Evolutionary conservation across 2,113 vertebrate species (phyloP), one percentile per base, ranked within the genome.

Genomic region (Daubentonia madagascariensis): DNA sequence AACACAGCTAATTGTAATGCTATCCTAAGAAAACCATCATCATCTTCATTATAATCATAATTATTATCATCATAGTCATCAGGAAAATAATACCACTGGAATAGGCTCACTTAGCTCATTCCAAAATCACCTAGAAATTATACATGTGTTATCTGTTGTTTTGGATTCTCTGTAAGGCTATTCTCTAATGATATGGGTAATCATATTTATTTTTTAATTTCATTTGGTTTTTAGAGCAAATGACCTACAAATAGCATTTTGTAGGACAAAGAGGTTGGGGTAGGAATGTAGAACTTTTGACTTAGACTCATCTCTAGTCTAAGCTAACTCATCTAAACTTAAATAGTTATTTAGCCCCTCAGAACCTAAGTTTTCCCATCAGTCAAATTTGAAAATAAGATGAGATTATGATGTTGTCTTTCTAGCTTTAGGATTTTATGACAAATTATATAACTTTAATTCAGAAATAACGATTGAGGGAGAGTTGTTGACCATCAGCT

Each of bases 161-260:
- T 90, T 89, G 84, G 72, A 85, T 93, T 96, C 30, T 67, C 65
- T n/a, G 25, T 40, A 78, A 94, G 37, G 40, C 63, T 88, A 30
- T 94, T 96, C 45, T 84, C 43, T 63, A 80, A 0, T 70, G 37
- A 96, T 59, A 35, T 43, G 73, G 16, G 40, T 72, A 84, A 72
- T 97, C 73, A 78, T 97, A 87, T 94, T 96, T 91, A 81, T 80
- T 97, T 97, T 61, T 84, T 96, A 89, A 95, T 93, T 95, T 93
- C 45, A 86, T 93, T 94, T 94, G 57, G 37, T 89, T 92, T 92
- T 96, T 85, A 96, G 25, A 91, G 18, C 48, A 92, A 87, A 83
- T 92, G n/a, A 63, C 85, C 76, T 91, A 37, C n/a, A 94, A 83
- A 45, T 81, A 50, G 14, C 68, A 72, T 85, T 85, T 92, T 85